These are phyloP conservation scores for Hirtodrosophila alboralis DNA, from an alignment of 2,888 invertebrate species.

Conservation along the genomic window DNA sequence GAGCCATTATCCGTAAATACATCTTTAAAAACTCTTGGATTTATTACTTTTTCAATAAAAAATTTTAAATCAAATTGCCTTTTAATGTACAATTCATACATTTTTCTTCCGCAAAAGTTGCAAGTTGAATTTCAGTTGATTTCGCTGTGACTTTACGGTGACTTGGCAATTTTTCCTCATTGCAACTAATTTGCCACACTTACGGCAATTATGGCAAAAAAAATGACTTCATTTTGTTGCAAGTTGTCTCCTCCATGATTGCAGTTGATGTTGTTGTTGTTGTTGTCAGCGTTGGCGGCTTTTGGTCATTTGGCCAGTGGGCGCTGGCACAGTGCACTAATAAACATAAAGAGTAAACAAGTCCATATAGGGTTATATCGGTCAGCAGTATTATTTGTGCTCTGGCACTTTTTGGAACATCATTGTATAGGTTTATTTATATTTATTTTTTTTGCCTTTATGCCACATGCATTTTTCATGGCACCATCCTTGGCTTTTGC, in stretches of 20 bases:
- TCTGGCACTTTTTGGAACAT: conserved; percentile 44
- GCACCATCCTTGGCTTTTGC: conserved; percentile 42
- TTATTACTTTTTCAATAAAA: too few species aligned
- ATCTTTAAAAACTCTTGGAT: too few species aligned
- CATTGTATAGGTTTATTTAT: conserved; percentile 51
- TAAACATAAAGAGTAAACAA: conserved; percentile 78
- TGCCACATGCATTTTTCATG: conserved; percentile 73
- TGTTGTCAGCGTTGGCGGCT: conserved; percentile 38
- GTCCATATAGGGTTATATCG: conserved; percentile 74
- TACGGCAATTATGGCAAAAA: conserved; percentile 44
- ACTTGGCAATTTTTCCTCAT: conserved; percentile 43
- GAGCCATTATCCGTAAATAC: too few species aligned
- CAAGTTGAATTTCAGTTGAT: conserved; percentile 11
- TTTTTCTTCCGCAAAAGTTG: conserved; percentile 24
- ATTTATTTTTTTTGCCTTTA: conserved; percentile 20
- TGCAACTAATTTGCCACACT: conserved; percentile 62
- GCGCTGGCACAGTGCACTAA: conserved; percentile 68
- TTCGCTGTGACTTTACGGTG: conserved; percentile 1
- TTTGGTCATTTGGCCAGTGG: conserved; percentile 65
- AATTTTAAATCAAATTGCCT: too few species aligned
- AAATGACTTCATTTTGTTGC: conserved; percentile 70
- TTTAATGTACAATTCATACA: too few species aligned
- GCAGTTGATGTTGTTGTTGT: conserved; percentile 6
- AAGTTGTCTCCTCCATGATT: conserved; percentile 12
- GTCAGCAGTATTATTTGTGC: conserved; percentile 64